Conservation (phyloP, 1,140 invertebrate genomes). For the Camponotus vicinus region DNA sequence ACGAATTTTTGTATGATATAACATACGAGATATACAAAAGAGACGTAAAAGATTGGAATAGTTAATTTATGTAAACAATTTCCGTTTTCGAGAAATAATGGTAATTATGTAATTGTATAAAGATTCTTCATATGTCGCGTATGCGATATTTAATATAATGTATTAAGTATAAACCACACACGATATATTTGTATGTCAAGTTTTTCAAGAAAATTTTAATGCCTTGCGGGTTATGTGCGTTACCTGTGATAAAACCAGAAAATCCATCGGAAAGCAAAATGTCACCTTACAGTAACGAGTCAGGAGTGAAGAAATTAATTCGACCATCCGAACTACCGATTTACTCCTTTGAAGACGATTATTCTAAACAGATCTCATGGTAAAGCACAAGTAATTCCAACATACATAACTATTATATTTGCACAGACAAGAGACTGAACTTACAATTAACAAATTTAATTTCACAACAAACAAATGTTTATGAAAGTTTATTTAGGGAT, state of each 20-base stretch:
- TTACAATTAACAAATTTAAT: not conserved
- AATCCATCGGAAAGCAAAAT: constrained; percentile 63
- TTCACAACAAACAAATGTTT: not conserved
- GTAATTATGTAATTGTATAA: constrained; percentile 53
- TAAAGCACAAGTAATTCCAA: constrained; percentile 84
- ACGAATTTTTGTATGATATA: not conserved
- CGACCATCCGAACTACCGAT: constrained; percentile 83
- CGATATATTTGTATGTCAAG: constrained; percentile 71
- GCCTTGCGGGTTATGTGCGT: constrained; percentile 83
- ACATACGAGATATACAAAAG: not conserved
- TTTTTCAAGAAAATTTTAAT: constrained; percentile 84
- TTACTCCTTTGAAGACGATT: constrained; percentile 78
- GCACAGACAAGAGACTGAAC: not conserved
- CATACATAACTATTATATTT: constrained; percentile 9
- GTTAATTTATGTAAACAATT: constrained; percentile 9
- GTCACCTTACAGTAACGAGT: constrained; percentile 62
- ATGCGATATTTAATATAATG: not conserved
- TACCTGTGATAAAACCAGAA: constrained; percentile 76
- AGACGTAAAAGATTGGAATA: not conserved
- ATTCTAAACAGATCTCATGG: constrained; percentile 77
- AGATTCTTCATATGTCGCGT: not conserved
- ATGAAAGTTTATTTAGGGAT: not conserved
- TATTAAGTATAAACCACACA: not conserved
- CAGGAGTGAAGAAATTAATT: constrained; percentile 73
- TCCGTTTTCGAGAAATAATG: constrained; percentile 12